Percentiles rank a stretch among this genome's conserved stretches.
Conservation (phyloP, 2,888 invertebrate species). For the Dioctria rufipes region DNA sequence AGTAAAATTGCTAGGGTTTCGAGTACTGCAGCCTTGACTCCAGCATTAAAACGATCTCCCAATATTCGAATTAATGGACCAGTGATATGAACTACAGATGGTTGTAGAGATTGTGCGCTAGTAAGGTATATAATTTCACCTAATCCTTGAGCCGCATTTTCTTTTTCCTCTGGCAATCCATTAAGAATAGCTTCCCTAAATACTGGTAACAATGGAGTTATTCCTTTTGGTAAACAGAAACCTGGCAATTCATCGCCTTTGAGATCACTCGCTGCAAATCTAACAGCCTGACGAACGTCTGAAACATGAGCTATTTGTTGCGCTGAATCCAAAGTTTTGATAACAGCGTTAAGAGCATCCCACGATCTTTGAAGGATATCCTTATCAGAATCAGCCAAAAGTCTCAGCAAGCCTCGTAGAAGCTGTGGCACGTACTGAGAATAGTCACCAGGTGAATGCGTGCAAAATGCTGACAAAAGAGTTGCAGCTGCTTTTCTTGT, state of each 20-base stretch:
- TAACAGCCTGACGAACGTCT: constrained; percentile 93
- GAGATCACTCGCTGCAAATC: constrained; percentile 89
- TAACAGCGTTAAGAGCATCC: constrained; percentile 92
- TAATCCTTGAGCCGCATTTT: constrained; percentile 93
- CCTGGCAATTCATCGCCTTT: constrained; percentile 88
- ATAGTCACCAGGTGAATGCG: constrained; percentile 90
- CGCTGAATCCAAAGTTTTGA: constrained; percentile 87
- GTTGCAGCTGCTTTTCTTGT: constrained; percentile 87
- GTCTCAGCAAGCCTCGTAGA: constrained; percentile 86
- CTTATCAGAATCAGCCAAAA: constrained; percentile 87
- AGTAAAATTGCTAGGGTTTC: constrained; percentile 94
- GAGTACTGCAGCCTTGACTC: constrained; percentile 95
- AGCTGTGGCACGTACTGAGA: constrained; percentile 90
- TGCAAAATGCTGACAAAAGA: constrained; percentile 91
- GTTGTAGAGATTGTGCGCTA: constrained; percentile 89
- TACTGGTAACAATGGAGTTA: constrained; percentile 93
- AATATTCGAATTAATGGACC: constrained; percentile 98
- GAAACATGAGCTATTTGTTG: constrained; percentile 89
- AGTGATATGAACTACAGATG: constrained; percentile 97
- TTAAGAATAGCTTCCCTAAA: constrained; percentile 97
- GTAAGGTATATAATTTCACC: constrained; percentile 78
- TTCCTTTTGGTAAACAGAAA: constrained; percentile 94
- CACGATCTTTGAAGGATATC: constrained; percentile 89
- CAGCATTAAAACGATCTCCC: constrained; percentile 94
- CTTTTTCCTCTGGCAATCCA: constrained; percentile 95